phyloP scores from a whole-genome alignment of 2,113 vertebrate genomes.

The Heterotilapia buettikoferi region DNA sequence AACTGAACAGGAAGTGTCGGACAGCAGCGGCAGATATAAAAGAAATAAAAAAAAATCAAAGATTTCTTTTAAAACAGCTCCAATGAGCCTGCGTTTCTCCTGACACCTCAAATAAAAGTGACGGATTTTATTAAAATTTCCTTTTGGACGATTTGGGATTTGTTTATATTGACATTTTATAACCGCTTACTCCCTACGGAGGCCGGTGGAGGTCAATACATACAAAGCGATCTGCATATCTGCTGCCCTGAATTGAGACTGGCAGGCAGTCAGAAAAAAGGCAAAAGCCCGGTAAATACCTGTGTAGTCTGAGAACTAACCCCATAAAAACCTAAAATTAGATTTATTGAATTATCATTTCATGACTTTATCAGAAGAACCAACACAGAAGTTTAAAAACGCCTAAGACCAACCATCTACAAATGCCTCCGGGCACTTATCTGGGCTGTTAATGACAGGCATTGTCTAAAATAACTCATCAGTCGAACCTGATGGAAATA shows the following conservation, averaged over 20 bases:
- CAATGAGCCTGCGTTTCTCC: background rate
- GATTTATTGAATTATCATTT: background rate
- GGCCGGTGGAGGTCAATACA: background rate
- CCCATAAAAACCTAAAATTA: background rate
- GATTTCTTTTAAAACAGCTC: background rate
- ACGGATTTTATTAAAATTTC: background rate
- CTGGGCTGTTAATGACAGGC: background rate
- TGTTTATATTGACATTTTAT: background rate
- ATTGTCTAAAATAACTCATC: background rate
- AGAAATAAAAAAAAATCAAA: background rate
- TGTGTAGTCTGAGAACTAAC: background rate
- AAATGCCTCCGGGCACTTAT: background rate
- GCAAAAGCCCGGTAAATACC: background rate
- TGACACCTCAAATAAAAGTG: background rate
- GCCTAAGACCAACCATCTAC: background rate
- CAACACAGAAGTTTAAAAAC: background rate
- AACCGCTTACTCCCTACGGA: background rate
- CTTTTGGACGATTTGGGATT: background rate
- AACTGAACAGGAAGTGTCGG: constrained; percentile 13
- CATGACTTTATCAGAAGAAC: background rate
- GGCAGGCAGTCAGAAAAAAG: background rate
- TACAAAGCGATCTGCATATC: accelerated
- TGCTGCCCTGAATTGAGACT: accelerated
- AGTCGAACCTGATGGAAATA: background rate
- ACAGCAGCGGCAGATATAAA: background rate